These are phyloP conservation scores for Hylyphantes graminicola DNA, from an alignment of 1,140 invertebrate species.

Conservation along the genomic window DNA sequence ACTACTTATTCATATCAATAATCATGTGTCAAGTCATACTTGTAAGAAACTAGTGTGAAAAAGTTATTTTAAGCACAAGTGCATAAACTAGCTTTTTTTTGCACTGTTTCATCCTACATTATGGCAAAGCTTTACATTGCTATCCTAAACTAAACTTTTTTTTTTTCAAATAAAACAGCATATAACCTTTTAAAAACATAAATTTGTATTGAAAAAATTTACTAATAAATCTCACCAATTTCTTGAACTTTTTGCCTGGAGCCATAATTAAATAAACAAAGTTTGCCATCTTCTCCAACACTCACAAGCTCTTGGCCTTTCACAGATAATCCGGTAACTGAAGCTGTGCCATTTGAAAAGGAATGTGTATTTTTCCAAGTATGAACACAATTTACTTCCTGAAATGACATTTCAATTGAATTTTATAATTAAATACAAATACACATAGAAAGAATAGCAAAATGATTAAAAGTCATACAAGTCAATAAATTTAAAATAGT, in stretches of 20 bases:
- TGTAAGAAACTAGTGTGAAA: too few relatives aligned
- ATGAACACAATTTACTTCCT: slow-evolving; percentile 62
- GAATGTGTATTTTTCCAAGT: slow-evolving; percentile 74
- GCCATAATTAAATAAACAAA: slow-evolving; percentile 77
- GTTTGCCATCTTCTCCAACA: slow-evolving; percentile 84
- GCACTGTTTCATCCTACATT: too few relatives aligned
- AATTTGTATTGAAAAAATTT: not conserved
- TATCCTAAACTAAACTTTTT: not conserved
- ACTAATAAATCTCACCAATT: slow-evolving; percentile 70
- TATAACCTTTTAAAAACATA: not conserved
- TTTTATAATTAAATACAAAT: too few relatives aligned
- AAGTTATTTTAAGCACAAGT: too few relatives aligned
- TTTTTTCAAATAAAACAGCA: not conserved
- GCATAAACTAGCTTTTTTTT: too few relatives aligned
- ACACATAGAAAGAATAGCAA: too few relatives aligned
- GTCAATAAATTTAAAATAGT: too few relatives aligned
- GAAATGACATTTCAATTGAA: slow-evolving; percentile 8
- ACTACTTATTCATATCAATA: too few relatives aligned
- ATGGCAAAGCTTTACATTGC: not conserved
- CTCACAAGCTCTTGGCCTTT: slow-evolving; percentile 69
- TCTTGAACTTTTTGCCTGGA: slow-evolving; percentile 73
- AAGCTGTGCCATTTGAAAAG: slow-evolving; percentile 55
- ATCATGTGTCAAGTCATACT: too few relatives aligned
- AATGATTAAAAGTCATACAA: too few relatives aligned
- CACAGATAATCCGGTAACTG: slow-evolving; percentile 66